These are phyloP conservation scores for Sylvietta virens DNA, from an alignment of 2,113 vertebrate species.

Conservation along the genomic window DNA sequence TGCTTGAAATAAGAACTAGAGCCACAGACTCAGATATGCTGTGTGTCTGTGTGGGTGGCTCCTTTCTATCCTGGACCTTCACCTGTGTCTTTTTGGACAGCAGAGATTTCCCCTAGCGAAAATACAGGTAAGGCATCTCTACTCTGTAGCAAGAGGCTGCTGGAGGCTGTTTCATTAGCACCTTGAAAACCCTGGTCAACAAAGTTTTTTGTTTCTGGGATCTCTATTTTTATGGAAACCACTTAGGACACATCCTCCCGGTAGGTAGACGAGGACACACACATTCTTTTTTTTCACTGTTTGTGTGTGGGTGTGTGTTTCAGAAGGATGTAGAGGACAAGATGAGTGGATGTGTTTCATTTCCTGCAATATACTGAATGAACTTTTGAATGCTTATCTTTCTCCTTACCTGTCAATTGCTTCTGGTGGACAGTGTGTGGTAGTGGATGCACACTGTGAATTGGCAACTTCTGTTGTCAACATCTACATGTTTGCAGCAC, in stretches of 20 bases:
- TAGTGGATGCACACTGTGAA: not conserved
- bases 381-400: not conserved
- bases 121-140: not conserved
- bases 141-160: not conserved
- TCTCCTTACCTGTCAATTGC: not conserved
- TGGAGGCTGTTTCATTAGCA: not conserved
- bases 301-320: not conserved
- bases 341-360: not conserved
- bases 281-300: not conserved
- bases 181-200: not conserved
- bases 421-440: not conserved
- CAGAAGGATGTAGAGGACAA: not conserved
- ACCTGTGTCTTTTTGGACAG: not conserved
- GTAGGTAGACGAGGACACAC: not conserved
- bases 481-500: not conserved
- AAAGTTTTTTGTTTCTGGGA: not conserved
- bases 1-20: not conserved
- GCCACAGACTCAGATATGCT: not conserved
- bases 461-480: not conserved
- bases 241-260: not conserved
- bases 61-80: not conserved
- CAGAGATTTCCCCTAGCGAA: not conserved
- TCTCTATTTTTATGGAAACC: not conserved
- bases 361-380: not conserved
- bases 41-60: not conserved